phyloP scores from a whole-genome alignment of 2,113 vertebrate species.

The Corythornis cristatus region DNA sequence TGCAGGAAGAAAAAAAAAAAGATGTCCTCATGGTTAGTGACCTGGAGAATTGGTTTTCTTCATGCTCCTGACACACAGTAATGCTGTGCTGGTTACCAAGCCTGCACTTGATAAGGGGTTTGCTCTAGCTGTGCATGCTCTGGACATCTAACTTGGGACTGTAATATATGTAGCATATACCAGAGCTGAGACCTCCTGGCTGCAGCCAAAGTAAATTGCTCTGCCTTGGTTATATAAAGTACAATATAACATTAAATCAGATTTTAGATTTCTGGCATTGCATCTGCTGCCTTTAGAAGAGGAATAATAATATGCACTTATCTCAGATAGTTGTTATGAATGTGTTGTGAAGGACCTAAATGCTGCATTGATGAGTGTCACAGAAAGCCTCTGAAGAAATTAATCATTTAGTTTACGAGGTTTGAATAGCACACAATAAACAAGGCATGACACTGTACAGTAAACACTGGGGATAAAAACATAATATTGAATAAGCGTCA shows the following conservation, averaged over 20 bases:
- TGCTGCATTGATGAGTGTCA: not conserved
- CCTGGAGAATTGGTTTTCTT: constrained; percentile 38
- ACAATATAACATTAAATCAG: not conserved
- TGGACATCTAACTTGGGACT: not conserved
- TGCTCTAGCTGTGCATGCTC: not conserved
- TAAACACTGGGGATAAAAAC: not conserved
- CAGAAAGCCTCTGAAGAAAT: constrained; percentile 11
- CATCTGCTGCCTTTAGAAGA: not conserved
- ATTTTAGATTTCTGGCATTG: not conserved
- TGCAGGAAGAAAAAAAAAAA: not conserved
- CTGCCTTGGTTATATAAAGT: not conserved
- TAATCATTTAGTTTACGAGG: not conserved
- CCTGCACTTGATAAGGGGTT: not conserved
- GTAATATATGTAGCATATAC: not conserved
- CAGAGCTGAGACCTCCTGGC: not conserved
- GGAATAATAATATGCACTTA: constrained; percentile 24
- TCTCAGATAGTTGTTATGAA: constrained; percentile 12
- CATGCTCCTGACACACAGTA: not conserved
- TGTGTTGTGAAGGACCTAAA: constrained; percentile 3
- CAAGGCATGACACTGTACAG: not conserved
- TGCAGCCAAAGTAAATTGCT: not conserved
- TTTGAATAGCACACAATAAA: not conserved
- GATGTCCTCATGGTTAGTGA: not conserved
- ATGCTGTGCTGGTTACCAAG: not conserved
- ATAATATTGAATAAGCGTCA: not conserved